Base-by-base conservation (phyloP, 2,888 invertebrate species). In the Criorhina ranunculi region DNA sequence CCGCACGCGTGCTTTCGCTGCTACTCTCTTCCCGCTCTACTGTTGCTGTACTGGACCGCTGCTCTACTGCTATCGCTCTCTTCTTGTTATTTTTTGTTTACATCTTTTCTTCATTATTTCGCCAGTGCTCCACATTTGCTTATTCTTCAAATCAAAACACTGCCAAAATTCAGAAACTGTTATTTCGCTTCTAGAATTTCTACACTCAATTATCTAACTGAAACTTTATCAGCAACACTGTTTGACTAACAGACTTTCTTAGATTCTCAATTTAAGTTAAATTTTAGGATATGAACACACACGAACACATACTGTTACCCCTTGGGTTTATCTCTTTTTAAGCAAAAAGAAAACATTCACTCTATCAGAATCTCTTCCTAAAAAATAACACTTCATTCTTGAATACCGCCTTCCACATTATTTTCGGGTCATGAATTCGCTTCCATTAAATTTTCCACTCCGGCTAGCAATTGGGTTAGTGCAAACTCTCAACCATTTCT, bases 371-470 rank as follows among this genome's bases (percentile, higher is more conserved):
- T 81, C 76, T 57, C 64, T 53, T 75, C 64, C 60, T 70, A 69
- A 70, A 81, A 70, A 64, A 81, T 76, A 70, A 70, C 69, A 81
- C 77, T 77, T 81, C 70, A 81, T 81, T 77, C 69, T 69, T 77
- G 81, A 77, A 81, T 81, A 77, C 81, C 81, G 69, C 76, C 81
- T 77, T 77, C 67, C 78, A 66, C 64, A 73, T 78, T 83, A 83
- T 78, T 72, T 83, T 59, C 82, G 82, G 82, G 78, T 83, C 82
- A 78, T 78, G 82, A 78, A 78, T 83, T 78, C 66, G 78, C 59
- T 72, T 78, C 82, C 82, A 78, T 83, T 78, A 83, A 72, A 83
- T 83, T 83, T 83, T 83, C 82, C 82, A 67, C 78, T 78, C 60
- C 67, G 72, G 46, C 72, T 78, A 49, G 78, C 82, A 83, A 67